phyloP scores from a whole-genome alignment of 2,797 vertebrate genomes.

The Chloroceryle inda region DNA sequence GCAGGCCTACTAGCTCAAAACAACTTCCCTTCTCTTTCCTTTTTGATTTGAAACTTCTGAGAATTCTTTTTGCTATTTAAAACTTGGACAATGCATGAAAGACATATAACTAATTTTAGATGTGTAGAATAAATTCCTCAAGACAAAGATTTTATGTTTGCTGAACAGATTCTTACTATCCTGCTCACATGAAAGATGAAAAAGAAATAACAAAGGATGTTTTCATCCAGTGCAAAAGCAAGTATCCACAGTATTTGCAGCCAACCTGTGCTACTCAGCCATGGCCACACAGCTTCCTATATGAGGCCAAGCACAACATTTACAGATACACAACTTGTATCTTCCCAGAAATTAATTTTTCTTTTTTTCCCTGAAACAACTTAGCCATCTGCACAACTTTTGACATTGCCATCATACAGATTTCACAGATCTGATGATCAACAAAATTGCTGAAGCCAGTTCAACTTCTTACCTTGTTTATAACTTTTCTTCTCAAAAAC shows the following conservation, averaged over 20 bases:
- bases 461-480: slow-evolving; percentile 85
- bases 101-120: background rate
- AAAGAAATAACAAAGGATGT: background rate
- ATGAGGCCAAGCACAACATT: background rate
- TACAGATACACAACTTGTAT: background rate
- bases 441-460: background rate
- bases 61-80: background rate
- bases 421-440: background rate
- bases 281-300: background rate
- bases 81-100: background rate
- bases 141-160: background rate
- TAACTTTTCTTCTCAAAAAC: slow-evolving; percentile 88
- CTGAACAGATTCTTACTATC: background rate
- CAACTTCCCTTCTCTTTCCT: background rate
- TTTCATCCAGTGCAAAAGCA: background rate
- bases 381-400: background rate
- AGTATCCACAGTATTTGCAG: background rate
- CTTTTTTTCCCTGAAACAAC: background rate
- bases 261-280: background rate
- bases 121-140: background rate
- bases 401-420: background rate
- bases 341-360: background rate
- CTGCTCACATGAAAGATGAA: background rate
- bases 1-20: background rate
- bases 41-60: background rate